These are phyloP conservation scores for Aurelia aurita complex sp. Pacific DNA, from an alignment of 30 jellyfish, hydroid and myxozoan species.

Conservation along the genomic window DNA sequence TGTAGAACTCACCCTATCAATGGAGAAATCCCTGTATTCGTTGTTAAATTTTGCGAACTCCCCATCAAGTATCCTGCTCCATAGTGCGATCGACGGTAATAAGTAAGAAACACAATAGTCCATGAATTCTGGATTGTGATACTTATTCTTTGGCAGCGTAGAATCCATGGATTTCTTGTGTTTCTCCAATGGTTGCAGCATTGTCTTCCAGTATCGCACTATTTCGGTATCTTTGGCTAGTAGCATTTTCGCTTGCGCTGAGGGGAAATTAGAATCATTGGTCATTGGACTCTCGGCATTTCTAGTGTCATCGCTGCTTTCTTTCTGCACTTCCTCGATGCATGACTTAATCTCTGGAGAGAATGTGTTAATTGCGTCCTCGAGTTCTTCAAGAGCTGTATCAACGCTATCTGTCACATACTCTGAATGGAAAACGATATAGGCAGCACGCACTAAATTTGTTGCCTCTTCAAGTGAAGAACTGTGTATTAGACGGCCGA, in stretches of 20 bases:
- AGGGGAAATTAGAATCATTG: too few relatives aligned
- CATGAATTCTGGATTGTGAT: slow-evolving; percentile 13
- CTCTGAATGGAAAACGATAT: background rate
- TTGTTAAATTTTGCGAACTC: background rate
- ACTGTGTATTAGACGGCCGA: slow-evolving; percentile 24
- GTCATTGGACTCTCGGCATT: too few relatives aligned
- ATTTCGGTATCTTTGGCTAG: background rate
- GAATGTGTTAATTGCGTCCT: background rate
- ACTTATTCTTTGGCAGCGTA: background rate
- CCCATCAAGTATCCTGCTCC: slow-evolving; percentile 15
- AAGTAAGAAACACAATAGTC: slow-evolving; percentile 3
- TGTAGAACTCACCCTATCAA: slow-evolving; percentile 7
- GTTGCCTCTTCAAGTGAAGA: slow-evolving; percentile 1
- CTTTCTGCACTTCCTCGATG: background rate
- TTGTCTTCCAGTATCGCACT: background rate
- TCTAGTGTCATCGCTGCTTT: background rate
- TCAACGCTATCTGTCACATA: slow-evolving; percentile 3
- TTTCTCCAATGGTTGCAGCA: background rate
- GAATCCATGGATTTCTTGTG: background rate
- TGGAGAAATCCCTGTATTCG: background rate
- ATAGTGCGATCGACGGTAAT: slow-evolving; percentile 13
- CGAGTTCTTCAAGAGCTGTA: background rate
- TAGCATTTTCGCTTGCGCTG: background rate
- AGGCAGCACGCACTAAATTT: background rate
- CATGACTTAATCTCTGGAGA: background rate